These are phyloP conservation scores for Pseudachorutes palmiensis DNA, from an alignment of 1,140 invertebrate genomes.

Conservation along the genomic window DNA sequence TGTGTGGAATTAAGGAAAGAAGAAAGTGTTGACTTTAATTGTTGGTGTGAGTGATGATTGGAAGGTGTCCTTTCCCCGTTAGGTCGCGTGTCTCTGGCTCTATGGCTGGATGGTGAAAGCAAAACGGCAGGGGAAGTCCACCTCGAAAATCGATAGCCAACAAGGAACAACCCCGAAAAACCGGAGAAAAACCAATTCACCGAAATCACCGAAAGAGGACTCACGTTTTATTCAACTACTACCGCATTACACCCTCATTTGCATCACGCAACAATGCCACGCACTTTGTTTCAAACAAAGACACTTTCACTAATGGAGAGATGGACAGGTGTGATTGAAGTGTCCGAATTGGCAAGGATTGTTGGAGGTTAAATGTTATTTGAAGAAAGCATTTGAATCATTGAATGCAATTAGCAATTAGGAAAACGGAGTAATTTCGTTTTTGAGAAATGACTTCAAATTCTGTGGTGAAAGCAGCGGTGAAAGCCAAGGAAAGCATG, in stretches of 20 bases:
- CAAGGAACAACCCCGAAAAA: constrained; percentile 1
- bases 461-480: too few relatives aligned
- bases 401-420: too few relatives aligned
- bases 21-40: neutral
- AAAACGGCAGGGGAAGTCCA: neutral
- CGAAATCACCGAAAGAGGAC: neutral
- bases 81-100: constrained; percentile 6
- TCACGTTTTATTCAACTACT: neutral
- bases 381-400: too few relatives aligned
- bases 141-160: constrained; percentile 8
- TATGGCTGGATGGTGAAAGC: neutral
- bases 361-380: too few relatives aligned
- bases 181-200: neutral
- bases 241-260: neutral
- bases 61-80: neutral
- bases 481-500: too few relatives aligned
- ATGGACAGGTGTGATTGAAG: too few relatives aligned
- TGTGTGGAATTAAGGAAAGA: neutral
- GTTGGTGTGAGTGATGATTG: neutral
- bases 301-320: too few relatives aligned
- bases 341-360: too few relatives aligned
- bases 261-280: neutral
- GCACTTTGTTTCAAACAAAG: neutral
- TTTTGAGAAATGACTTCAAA: too few relatives aligned
- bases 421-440: too few relatives aligned